These are phyloP conservation scores for Puffinus mauretanicus DNA, from an alignment of 2,113 vertebrate species.

Conservation along the genomic window DNA sequence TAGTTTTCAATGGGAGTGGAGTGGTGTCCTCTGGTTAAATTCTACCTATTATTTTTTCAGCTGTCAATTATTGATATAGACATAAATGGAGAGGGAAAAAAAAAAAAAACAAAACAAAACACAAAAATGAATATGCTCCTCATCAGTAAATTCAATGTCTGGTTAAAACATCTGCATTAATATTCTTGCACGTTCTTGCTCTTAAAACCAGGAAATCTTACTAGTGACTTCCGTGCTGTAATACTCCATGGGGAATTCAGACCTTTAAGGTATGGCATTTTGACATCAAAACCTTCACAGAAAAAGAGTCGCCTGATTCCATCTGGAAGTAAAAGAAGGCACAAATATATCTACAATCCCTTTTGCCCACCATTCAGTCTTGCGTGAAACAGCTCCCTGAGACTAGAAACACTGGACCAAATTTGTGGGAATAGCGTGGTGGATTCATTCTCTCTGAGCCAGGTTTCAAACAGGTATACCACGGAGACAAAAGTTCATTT, in stretches of 20 bases:
- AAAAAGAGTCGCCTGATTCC: background rate
- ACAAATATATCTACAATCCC: background rate
- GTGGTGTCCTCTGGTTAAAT: background rate
- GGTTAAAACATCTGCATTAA: background rate
- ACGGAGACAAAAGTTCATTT: background rate
- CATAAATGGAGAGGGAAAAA: background rate
- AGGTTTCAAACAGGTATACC: background rate
- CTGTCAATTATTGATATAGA: background rate
- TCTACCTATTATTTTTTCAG: background rate
- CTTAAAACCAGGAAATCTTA: background rate
- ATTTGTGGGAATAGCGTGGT: fast-evolving
- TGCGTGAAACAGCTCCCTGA: background rate
- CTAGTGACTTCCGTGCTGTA: background rate
- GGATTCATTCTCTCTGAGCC: background rate
- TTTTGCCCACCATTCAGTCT: background rate
- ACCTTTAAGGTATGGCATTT: slow-evolving; percentile 1
- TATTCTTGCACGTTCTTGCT: background rate
- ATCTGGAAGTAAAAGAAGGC: background rate
- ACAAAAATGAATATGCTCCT: background rate
- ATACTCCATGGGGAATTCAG: background rate
- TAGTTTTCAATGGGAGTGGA: background rate
- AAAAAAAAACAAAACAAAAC: no score
- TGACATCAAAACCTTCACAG: background rate
- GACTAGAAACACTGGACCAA: background rate
- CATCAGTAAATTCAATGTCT: background rate